phyloP scores from a whole-genome alignment of 2,888 invertebrate genomes.

The Mesopsocus fuscifrons region DNA sequence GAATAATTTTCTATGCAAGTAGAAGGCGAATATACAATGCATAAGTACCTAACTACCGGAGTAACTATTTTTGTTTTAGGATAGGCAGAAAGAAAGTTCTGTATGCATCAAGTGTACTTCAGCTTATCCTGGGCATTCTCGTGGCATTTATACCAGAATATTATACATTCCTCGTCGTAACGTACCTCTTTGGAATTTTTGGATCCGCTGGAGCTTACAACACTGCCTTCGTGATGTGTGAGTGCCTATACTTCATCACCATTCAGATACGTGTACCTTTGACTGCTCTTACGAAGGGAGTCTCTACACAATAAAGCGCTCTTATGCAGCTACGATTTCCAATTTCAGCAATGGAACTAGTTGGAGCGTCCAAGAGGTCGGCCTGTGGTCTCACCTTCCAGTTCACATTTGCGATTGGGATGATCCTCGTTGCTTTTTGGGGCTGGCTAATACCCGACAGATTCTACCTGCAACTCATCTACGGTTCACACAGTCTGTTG shows the following conservation, averaged over 20 bases:
- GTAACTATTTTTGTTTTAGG: too few species aligned
- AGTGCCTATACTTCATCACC: too few species aligned
- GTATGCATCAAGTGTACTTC: constrained; percentile 53
- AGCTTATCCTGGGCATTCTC: constrained; percentile 45
- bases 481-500: constrained; percentile 53
- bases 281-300: too few species aligned
- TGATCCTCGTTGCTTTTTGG: constrained; percentile 70
- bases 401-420: constrained; percentile 56
- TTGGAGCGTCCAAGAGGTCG: constrained; percentile 60
- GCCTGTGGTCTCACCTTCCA: constrained; percentile 64
- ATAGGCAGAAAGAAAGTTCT: constrained; percentile 61
- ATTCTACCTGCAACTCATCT: constrained; percentile 53
- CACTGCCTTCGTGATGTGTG: constrained; percentile 32
- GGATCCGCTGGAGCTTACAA: constrained; percentile 64
- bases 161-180: constrained; percentile 42
- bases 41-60: too few species aligned
- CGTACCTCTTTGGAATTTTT: constrained; percentile 59
- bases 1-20: too few species aligned
- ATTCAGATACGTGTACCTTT: too few species aligned
- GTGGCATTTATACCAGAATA: constrained; percentile 65
- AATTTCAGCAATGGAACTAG: constrained; percentile 49
- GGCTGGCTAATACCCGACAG: constrained; percentile 55
- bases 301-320: too few species aligned
- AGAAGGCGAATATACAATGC: too few species aligned
- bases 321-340: too few species aligned